Percentiles rank a stretch among this genome's conserved stretches.
phyloP scores from a whole-genome alignment of 2,113 vertebrate species.

The Caloenas nicobarica region DNA sequence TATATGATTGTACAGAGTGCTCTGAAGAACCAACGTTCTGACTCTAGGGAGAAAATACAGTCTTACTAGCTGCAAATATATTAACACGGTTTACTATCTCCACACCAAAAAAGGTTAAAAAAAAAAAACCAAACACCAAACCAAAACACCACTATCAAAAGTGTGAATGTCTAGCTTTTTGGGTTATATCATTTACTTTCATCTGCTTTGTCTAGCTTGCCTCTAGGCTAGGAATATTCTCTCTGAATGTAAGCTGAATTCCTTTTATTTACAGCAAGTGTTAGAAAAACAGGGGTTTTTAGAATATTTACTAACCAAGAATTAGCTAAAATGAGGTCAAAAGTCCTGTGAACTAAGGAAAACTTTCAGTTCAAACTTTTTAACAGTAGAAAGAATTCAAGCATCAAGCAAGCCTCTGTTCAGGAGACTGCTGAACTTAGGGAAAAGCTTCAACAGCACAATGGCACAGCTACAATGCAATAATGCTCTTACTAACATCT shows the following conservation, averaged over 20 bases:
- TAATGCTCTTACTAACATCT: background rate
- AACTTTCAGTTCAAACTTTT: background rate
- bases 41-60: background rate
- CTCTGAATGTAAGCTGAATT: background rate
- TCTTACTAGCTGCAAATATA: background rate
- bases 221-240: background rate
- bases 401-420: background rate
- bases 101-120: background rate
- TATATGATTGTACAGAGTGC: background rate
- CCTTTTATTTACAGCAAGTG: background rate
- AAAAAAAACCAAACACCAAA: background rate
- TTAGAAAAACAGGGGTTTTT: background rate
- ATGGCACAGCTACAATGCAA: background rate
- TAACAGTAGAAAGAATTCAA: background rate
- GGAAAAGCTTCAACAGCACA: background rate
- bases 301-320: background rate
- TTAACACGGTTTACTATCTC: background rate
- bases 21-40: background rate
- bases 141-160: background rate
- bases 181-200: background rate
- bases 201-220: background rate
- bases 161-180: background rate
- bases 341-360: background rate
- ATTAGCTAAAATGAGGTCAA: background rate
- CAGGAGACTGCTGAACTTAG: background rate